Base-by-base conservation (phyloP, 2,113 vertebrate genomes). In the Lepus americanus region DNA sequence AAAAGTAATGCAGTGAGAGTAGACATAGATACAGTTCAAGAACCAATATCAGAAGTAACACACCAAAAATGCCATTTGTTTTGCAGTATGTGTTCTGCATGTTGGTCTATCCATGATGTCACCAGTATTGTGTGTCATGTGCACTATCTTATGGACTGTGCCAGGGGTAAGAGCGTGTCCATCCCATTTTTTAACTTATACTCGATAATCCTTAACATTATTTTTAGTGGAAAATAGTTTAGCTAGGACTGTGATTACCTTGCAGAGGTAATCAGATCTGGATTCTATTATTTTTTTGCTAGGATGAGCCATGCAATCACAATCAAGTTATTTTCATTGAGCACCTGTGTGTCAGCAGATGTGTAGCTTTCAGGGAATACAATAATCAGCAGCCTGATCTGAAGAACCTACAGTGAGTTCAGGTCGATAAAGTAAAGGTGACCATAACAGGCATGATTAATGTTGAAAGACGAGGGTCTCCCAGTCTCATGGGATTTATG, bases 401-500 rank as follows among this genome's bases (percentile, higher is more conserved):
- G 13, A 6, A 23, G 36, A 33, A 19, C 8, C 0, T 20, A 0
- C 1, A 16, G 22, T 10, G 9, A 19, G 13, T 49, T 13, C 29
- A 39, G 61, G 19, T 1, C 2, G 44, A 69, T 3, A 1, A 27
- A 3, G 36, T 3, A 3, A 27, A 3, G 36, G 87, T 17, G 49
- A 19, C 0, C 0, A 14, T 4, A 49, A 27, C 1, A 10, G 36
- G 10, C 11, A 10, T 4, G 3, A 0, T 51, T 29, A 44, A 19
- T 16, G 4, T 22, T 22, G 0, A 36, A 36, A 36, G 23, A 9
- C 6, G 20, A 2, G 3, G 1, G 5, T 20, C 2, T 3, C 23
- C 20, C 51, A 11, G 0, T 23, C 64, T 31, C 19, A 1, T 0
- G 0, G 44, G 5, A 20, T 66, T 36, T 31, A 11, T 0, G 0